phyloP scores from a whole-genome alignment of 2,797 vertebrate species.

The Pseudomugil gertrudae region DNA sequence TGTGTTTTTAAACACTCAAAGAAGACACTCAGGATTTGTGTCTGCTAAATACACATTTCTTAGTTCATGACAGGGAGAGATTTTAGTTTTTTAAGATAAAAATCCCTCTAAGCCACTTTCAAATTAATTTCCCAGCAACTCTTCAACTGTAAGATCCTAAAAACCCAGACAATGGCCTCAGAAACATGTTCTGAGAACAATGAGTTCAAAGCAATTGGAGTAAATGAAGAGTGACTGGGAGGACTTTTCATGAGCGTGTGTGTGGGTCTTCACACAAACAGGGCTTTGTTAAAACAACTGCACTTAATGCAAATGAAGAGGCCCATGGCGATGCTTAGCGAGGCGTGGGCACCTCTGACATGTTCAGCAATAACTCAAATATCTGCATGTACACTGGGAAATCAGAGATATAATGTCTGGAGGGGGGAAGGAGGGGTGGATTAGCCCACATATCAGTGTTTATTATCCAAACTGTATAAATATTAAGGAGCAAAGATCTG shows the following conservation, averaged over 20 bases:
- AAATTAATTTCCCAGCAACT: slow-evolving; percentile 30
- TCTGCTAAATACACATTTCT: not conserved
- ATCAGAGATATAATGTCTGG: not conserved
- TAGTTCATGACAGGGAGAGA: not conserved
- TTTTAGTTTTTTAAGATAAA: not conserved
- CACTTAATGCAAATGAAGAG: slow-evolving; percentile 73
- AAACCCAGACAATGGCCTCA: slow-evolving; percentile 42
- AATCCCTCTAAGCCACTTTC: not conserved
- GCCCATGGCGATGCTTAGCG: slow-evolving; percentile 52
- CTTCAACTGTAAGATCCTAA: slow-evolving; percentile 23
- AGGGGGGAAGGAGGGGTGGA: not conserved
- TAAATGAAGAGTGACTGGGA: slow-evolving; percentile 61
- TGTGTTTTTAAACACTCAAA: too few species aligned
- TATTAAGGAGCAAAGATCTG: not conserved
- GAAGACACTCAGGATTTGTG: too few species aligned
- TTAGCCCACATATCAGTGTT: not conserved
- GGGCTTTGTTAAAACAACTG: slow-evolving; percentile 73
- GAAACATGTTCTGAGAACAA: slow-evolving; percentile 56
- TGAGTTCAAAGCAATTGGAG: slow-evolving; percentile 59
- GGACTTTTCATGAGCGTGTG: slow-evolving; percentile 53
- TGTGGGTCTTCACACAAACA: slow-evolving; percentile 54
- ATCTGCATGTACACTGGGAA: not conserved
- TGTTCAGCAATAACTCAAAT: slow-evolving; percentile 8
- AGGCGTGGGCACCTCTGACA: slow-evolving; percentile 44
- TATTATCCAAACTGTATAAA: not conserved